Evolutionary conservation across 1,140 invertebrate genomes (phyloP).

Genomic region (Caenorhabditis inopinata): DNA sequence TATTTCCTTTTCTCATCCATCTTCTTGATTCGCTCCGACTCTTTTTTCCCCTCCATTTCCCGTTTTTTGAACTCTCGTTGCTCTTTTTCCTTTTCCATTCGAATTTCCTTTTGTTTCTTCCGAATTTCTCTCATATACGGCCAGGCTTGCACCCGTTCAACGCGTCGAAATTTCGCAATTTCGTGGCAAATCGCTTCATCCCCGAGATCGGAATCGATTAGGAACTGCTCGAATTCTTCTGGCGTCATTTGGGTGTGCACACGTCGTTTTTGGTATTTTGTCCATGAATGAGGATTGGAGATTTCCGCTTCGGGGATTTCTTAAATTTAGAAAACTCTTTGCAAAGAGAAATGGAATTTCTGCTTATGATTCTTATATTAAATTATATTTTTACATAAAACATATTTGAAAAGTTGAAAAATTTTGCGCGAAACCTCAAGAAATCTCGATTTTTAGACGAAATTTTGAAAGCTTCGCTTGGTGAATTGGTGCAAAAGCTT

Average conservation of each 20-base stretch:
- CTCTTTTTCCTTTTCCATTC: neutral
- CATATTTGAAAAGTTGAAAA: too few relatives aligned
- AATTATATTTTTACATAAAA: too few relatives aligned
- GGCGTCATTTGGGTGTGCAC: neutral
- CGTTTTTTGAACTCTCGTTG: neutral
- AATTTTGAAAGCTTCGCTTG: too few relatives aligned
- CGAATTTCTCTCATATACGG: neutral
- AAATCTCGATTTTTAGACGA: too few relatives aligned
- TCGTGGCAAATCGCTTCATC: neutral
- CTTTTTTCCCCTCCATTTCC: neutral
- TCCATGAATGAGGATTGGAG: neutral
- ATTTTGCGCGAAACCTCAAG: neutral
- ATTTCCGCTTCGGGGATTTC: neutral
- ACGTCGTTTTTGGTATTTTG: neutral
- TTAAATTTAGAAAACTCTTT: neutral
- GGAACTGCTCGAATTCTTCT: neutral
- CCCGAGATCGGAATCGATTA: neutral
- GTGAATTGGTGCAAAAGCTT: too few relatives aligned
- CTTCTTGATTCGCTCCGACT: neutral
- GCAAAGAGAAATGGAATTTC: too few relatives aligned
- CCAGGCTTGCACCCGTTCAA: neutral
- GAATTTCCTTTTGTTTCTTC: neutral
- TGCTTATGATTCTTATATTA: too few relatives aligned
- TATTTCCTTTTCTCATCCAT: neutral
- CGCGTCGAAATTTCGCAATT: neutral